Conservation (phyloP, 2,888 invertebrate species). For the Norana najaformis region DNA sequence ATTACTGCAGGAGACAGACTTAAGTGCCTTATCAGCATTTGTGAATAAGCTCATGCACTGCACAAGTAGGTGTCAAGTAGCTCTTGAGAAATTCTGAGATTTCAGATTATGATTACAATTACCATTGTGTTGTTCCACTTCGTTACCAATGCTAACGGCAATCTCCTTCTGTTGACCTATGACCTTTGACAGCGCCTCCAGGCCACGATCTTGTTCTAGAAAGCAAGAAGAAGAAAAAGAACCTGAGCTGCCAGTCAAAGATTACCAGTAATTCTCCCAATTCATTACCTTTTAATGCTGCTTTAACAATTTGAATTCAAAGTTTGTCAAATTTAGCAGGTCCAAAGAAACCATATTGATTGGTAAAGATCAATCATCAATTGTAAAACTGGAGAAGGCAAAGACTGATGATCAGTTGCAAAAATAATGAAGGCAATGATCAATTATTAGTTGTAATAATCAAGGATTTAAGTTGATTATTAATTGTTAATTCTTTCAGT, state of each 20-base stretch:
- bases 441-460: no score
- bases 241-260: not conserved
- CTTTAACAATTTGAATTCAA: not conserved
- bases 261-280: no score
- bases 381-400: not conserved
- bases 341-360: not conserved
- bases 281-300: not conserved
- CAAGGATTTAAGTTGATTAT: no score
- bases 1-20: no score
- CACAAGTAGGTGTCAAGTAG: no score
- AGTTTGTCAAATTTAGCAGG: not conserved
- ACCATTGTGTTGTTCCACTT: slow-evolving; percentile 81
- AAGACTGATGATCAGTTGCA: not conserved
- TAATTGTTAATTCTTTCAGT: no score
- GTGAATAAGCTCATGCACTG: no score
- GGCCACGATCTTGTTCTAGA: slow-evolving; percentile 76
- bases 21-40: not conserved
- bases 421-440: no score
- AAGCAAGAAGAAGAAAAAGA: slow-evolving; percentile 43
- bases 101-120: slow-evolving; percentile 42
- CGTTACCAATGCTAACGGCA: slow-evolving; percentile 74
- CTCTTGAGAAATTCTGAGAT: no score
- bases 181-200: slow-evolving; percentile 75
- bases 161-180: slow-evolving; percentile 77
- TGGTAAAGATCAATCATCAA: not conserved